These are phyloP conservation scores for Panorpa germanica DNA, from an alignment of 2,888 invertebrate genomes.

Conservation along the genomic window DNA sequence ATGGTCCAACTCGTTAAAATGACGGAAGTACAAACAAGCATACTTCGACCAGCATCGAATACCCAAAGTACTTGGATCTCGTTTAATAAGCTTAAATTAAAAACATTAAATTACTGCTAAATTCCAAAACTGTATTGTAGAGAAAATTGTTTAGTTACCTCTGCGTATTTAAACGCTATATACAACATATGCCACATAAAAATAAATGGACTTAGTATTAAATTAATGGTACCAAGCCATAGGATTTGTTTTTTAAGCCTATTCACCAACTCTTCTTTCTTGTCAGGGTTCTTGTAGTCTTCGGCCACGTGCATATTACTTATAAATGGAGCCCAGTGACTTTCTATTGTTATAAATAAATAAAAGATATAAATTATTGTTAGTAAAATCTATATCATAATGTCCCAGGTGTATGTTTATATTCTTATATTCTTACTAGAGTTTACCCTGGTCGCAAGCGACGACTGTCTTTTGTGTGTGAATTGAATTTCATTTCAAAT, in stretches of 20 bases:
- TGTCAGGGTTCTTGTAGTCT: constrained; percentile 68
- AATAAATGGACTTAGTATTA: constrained; percentile 72
- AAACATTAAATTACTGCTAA: too few species aligned
- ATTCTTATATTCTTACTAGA: too few species aligned
- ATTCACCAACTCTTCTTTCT: constrained; percentile 60
- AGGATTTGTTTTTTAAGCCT: constrained; percentile 52
- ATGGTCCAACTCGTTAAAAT: constrained; percentile 98
- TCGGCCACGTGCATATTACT: constrained; percentile 89
- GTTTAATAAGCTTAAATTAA: constrained; percentile 44
- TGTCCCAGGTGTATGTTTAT: too few species aligned
- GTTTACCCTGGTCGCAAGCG: too few species aligned
- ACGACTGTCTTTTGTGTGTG: too few species aligned
- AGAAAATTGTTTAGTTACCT: too few species aligned
- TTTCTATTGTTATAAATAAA: too few species aligned
- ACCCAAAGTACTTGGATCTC: constrained; percentile 78
- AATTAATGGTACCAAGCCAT: constrained; percentile 65
- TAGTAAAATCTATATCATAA: too few species aligned
- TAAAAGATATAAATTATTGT: constrained; percentile 11
- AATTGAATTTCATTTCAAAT: too few species aligned
- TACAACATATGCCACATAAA: constrained; percentile 89
- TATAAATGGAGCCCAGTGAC: constrained; percentile 91
- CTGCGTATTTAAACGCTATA: constrained; percentile 83
- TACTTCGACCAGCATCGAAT: constrained; percentile 83
- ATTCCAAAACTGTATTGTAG: too few species aligned
- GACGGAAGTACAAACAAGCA: constrained; percentile 76